These are phyloP conservation scores for Patagioenas fasciata DNA, from an alignment of 2,113 vertebrate genomes.

Conservation along the genomic window DNA sequence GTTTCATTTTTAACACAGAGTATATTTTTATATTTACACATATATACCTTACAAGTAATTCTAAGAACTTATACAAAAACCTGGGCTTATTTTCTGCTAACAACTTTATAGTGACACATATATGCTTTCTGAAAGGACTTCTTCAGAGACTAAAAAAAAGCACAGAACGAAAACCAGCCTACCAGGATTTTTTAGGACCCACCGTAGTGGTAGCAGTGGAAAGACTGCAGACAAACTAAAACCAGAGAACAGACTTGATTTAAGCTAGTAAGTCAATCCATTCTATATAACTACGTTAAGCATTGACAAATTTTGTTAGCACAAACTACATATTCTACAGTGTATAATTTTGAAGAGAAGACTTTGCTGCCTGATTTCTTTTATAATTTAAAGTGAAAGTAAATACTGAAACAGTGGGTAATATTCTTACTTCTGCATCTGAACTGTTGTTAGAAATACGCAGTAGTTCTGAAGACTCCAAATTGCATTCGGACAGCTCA, in stretches of 20 bases:
- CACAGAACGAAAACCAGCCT: neutral
- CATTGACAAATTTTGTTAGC: neutral
- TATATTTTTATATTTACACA: neutral
- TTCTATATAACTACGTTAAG: neutral
- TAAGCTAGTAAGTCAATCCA: neutral
- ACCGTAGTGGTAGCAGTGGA: neutral
- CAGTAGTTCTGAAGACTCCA: neutral
- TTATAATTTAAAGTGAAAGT: neutral
- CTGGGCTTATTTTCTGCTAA: neutral
- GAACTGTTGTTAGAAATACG: conserved; percentile 18
- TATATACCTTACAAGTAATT: neutral
- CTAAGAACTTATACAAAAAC: neutral
- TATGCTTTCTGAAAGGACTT: neutral
- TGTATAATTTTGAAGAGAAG: neutral
- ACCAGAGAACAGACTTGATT: neutral
- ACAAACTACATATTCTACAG: neutral
- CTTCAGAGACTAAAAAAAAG: neutral
- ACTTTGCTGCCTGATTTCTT: neutral
- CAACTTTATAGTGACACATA: neutral
- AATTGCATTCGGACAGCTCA: neutral
- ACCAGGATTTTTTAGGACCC: neutral
- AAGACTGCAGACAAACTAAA: neutral
- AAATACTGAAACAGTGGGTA: neutral
- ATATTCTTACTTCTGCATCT: conserved; percentile 59
- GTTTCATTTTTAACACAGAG: neutral